Evolutionary conservation across 2,113 vertebrate species (phyloP).

Genomic region (Brevimyrus niger): DNA sequence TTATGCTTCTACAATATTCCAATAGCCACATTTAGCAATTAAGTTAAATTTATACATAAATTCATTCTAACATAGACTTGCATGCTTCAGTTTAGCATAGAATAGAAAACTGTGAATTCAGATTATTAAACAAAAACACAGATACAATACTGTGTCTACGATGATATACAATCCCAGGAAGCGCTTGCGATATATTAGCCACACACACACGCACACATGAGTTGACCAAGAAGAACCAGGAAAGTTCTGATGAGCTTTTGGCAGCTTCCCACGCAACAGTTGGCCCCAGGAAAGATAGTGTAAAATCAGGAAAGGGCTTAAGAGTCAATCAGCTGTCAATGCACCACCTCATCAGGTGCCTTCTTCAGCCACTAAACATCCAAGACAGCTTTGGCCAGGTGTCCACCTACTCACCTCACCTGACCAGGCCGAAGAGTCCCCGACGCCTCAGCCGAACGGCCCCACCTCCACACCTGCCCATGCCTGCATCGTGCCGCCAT

Average conservation of each 20-base stretch:
- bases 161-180: not conserved
- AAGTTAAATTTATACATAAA: not conserved
- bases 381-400: constrained; percentile 59
- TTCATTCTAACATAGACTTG: not conserved
- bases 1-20: not conserved
- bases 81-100: not conserved
- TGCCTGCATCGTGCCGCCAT: constrained; percentile 44
- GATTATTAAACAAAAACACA: not conserved
- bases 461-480: constrained; percentile 56
- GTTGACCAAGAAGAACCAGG: constrained; percentile 29
- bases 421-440: not conserved
- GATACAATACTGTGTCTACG: not conserved
- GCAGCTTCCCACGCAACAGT: constrained; percentile 63
- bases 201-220: not conserved
- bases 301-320: constrained; percentile 63
- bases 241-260: constrained; percentile 58
- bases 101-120: not conserved
- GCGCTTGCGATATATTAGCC: not conserved
- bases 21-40: not conserved
- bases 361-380: constrained; percentile 50
- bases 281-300: constrained; percentile 65
- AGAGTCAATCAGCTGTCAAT: constrained; percentile 44
- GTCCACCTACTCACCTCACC: not conserved
- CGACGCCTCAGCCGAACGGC: not conserved
- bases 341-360: constrained; percentile 57